These are phyloP conservation scores for Monopis laevigella DNA, from an alignment of 2,888 invertebrate species.

Conservation along the genomic window DNA sequence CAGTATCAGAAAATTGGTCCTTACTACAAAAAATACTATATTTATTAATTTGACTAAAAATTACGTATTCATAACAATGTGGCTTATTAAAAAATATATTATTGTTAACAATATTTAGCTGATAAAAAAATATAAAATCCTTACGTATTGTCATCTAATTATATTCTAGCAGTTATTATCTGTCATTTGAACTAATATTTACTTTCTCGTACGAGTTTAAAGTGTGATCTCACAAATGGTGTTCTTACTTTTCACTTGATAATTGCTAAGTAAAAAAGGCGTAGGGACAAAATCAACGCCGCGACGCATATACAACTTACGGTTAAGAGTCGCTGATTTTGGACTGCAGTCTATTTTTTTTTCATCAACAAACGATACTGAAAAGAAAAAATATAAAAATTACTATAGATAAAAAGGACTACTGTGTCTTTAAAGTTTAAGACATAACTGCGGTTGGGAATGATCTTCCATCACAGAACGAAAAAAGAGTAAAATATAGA, in stretches of 20 bases:
- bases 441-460: too few species aligned
- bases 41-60: background rate
- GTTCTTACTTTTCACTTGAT: slow-evolving; percentile 33
- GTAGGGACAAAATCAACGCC: slow-evolving; percentile 56
- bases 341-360: background rate
- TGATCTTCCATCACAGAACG: too few species aligned
- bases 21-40: too few species aligned
- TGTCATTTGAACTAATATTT: background rate
- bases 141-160: background rate
- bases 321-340: slow-evolving; percentile 33
- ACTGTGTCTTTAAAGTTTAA: too few species aligned
- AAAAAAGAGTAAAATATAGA: too few species aligned
- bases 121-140: background rate
- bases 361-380: slow-evolving; percentile 1
- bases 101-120: background rate
- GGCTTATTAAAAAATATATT: too few species aligned
- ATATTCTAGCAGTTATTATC: too few species aligned
- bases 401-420: too few species aligned
- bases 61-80: too few species aligned
- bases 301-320: slow-evolving; percentile 32
- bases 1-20: too few species aligned
- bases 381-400: slow-evolving; percentile 15
- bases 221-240: slow-evolving; percentile 45
- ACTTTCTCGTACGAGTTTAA: slow-evolving; percentile 21
- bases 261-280: slow-evolving; percentile 60